A percentile compares a stretch with the other conserved stretches of the same genome.
Conservation (phyloP, 2,888 invertebrate genomes). For the Uloborus plumipes region DNA sequence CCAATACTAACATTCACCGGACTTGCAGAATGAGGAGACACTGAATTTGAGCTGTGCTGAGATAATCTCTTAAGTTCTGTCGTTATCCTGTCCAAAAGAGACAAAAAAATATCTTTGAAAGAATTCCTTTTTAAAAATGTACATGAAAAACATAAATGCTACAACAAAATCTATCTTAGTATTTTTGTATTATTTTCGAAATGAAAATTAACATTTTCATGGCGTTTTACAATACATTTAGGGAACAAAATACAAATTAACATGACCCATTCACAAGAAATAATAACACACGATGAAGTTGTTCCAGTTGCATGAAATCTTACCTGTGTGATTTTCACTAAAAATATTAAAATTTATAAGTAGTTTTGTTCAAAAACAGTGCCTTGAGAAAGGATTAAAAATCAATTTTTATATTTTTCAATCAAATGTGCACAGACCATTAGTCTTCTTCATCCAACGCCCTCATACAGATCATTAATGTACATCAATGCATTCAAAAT, state of each 20-base stretch:
- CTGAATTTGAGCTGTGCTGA: constrained; percentile 13
- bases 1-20: constrained; percentile 16
- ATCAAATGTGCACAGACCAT: too few relatives aligned
- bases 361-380: neutral
- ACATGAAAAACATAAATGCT: neutral
- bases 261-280: too few relatives aligned
- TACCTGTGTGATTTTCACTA: too few relatives aligned
- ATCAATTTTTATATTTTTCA: too few relatives aligned
- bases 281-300: too few relatives aligned
- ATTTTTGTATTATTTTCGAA: neutral
- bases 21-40: constrained; percentile 13
- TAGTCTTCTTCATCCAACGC: too few relatives aligned
- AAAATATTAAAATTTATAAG: neutral
- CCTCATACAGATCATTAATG: too few relatives aligned
- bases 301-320: too few relatives aligned
- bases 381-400: neutral
- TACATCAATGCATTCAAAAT: too few relatives aligned
- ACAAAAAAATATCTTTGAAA: neutral
- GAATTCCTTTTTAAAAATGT: neutral
- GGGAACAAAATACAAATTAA: too few relatives aligned
- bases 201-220: neutral
- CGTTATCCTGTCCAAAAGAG: constrained; percentile 4
- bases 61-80: constrained; percentile 7
- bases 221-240: too few relatives aligned
- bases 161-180: neutral